Percentiles rank a stretch among this genome's conserved stretches.
phyloP scores from a whole-genome alignment of 2,113 vertebrate genomes.

The Cnemophilus loriae region DNA sequence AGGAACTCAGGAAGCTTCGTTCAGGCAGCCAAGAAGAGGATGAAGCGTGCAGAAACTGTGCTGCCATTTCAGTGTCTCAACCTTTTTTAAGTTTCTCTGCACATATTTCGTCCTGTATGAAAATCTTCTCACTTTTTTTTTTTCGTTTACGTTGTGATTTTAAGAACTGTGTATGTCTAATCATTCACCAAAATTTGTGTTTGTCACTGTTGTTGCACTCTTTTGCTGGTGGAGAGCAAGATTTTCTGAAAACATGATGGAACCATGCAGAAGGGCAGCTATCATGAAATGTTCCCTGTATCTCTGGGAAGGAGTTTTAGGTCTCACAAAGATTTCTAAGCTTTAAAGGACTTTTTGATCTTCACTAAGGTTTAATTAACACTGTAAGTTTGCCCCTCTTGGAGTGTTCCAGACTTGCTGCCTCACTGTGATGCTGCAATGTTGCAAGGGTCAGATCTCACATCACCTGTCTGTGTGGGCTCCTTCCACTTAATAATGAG shows the following conservation, averaged over 20 bases:
- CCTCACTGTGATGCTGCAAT: not conserved
- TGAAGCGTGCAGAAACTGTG: not conserved
- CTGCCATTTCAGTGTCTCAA: not conserved
- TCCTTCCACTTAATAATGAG: not conserved
- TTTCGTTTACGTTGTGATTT: not conserved
- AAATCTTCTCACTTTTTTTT: not conserved
- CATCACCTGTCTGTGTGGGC: not conserved
- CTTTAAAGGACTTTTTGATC: not conserved
- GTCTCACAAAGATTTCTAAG: not conserved
- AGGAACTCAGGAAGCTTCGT: not conserved
- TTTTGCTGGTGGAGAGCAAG: not conserved
- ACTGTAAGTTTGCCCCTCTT: not conserved
- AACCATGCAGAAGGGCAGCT: not conserved
- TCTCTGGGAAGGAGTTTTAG: not conserved
- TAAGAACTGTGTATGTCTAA: not conserved
- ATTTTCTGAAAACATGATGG: not conserved
- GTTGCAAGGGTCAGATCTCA: not conserved
- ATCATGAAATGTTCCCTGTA: not conserved
- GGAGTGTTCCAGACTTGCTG: not conserved
- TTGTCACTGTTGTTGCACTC: not conserved
- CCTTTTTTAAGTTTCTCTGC: not conserved
- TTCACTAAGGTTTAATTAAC: not conserved
- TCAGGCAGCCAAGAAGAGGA: not conserved
- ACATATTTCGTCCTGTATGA: not conserved
- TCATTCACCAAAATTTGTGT: not conserved